Base-by-base conservation (phyloP, 2,888 invertebrate species). In the Patella pellucida region DNA sequence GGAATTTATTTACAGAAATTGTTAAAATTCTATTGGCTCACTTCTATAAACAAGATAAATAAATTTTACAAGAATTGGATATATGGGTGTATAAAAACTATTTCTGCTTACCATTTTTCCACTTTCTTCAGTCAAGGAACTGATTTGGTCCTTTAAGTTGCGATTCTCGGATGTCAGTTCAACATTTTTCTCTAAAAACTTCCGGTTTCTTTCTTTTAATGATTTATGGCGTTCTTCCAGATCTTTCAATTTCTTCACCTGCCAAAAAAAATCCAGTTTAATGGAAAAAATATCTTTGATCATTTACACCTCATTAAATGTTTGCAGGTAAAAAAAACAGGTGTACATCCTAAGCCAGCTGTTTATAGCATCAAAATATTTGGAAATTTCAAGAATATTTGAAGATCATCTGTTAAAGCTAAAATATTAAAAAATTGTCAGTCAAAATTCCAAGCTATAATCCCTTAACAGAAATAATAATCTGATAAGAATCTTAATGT, bases 171-270 rank as follows among this genome's bases (percentile, higher is more conserved):
- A 79, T 14, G 88, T 87, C 56, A 89, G 83, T 76, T 87, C 87
- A 78, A 87, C 85, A 79, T 87, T 89, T 77, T 86, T 87, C 79
- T 89, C 87, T 71, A 89, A 82, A 81, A 88, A 89, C 72, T 84
- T 84, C 75, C 84, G 85, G 80, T 87, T 88, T 77, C 87, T 88
- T 73, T 89, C 88, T 75, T 85, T 84, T 62, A 86, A 81, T 76
- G 87, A 85, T 77, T 85, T 87, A 78, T 85, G 84, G 74, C 83
- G 86, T 73, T 82, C 84, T 81, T 89, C 87, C 76, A 85, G 79
- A 76, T 86, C 86, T 81, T 84, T 86, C 73, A 88, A 80, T 77
- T 84, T 84, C 78, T 85, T 84, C 72, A 83, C 79, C 88, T 89
- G 79, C 3, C 80, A 52, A 62, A 74, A 73, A 7, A 41, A 41